Evolutionary conservation across 1,140 invertebrate genomes (phyloP), one percentile per base, ranked within the genome.

Genomic region (Euborellia annulipes): DNA sequence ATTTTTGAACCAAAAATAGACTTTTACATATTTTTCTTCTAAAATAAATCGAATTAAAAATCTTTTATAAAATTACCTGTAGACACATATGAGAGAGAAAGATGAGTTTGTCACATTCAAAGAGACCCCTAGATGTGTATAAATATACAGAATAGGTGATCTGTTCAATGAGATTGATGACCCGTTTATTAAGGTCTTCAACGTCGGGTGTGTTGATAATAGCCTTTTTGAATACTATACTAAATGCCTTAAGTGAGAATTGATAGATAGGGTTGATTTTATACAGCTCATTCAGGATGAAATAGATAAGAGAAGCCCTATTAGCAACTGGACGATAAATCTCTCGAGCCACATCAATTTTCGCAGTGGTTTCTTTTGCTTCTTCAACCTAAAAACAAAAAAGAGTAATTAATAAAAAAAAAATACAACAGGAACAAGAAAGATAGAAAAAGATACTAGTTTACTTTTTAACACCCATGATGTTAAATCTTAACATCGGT

Each of bases 261-360:
- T 95, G 89, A 63, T 97, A 97, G 53, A 96, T 88, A 39, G 85
- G 86, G 64, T 95, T 92, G 48, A 96, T 94, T 62, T 90, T 91
- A 63, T 79, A 74, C 19, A 97, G 62, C 54, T 96, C 91, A 57
- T 90, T 94, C 36, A 97, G 65, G 43, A 95, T 89, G 58, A 97
- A 97, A 61, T 95, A 97, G 0, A 96, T 65, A 2, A 96, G 70
- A 2, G 90, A 93, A 1, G 88, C 86, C 47, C 90, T 65, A 0
- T 78, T 71, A 0, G 91, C 88, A 14, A 85, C 87, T 18, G 80
- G 75, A 43, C 91, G 72, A 62, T 95, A 96, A 55, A 76, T 72
- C 65, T 95, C 90, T 55, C 91, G 67, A 7, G 90, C 89, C 52
- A 81, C 75, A 59, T 95, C 90, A 57, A 97, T 94, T 61, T 89